Evolutionary conservation across 2,797 vertebrate genomes (phyloP), one percentile per base, ranked within the genome.

Genomic region (Gobio occitaniae): DNA sequence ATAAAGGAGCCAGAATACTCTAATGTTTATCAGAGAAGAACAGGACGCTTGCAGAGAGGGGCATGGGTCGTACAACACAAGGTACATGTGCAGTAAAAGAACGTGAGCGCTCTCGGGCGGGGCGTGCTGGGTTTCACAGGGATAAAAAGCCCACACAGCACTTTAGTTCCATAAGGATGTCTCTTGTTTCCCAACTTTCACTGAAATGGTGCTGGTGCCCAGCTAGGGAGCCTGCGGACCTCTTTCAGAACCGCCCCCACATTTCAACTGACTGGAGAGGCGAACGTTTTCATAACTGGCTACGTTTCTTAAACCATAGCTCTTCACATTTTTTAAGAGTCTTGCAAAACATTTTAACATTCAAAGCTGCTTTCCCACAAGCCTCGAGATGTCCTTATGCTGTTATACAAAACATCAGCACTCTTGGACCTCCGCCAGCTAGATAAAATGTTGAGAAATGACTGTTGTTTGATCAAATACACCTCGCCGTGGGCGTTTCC

Each of bases 21-120:
- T 96, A 94, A 96, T 96, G 95, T 96, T 95, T 95, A 95, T 96
- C 91, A 96, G 95, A 95, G 95, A 95, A 83, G 95, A 96, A 91
- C 95, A 93, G 89, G 95, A 95, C 91, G 93, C 92, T 92, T 96
- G 94, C 95, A 96, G 95, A 95, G 95, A 96, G 90, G 95, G 95
- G 93, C 95, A 96, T 95, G 95, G 95, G 93, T 95, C 95, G 59
- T 95, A 95, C 95, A 94, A 94, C 92, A 95, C 95, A 90, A 96
- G 95, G 95, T 96, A 96, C 87, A 87, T 84, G 54, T 84, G 65
- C 32, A 56, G 76, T 78, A 61, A 78, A 71, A 71, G 76, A 78
- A 56, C 41, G 19, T 9, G 52, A 71, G 3, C 19, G 3, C 76
- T 84, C 70, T 66, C 29, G 25, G 61, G 72, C 68, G 80, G 87